Conservation (phyloP, 2,797 vertebrate genomes). For the Jordanella pulchra region DNA sequence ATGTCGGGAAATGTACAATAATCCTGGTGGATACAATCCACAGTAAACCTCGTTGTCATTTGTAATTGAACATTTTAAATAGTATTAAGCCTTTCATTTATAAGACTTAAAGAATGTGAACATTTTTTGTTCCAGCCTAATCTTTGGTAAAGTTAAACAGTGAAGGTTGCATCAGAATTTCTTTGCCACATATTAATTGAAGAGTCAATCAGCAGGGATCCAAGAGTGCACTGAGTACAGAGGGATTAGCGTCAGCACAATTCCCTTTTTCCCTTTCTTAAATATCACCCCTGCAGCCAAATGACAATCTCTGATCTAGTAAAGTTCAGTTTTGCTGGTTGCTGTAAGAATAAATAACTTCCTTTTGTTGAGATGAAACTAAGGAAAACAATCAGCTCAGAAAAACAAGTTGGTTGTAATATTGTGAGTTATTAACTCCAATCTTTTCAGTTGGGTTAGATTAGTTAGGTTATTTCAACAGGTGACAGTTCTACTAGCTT, state of each 20-base stretch:
- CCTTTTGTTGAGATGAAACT: background rate
- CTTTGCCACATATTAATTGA: slow-evolving; percentile 53
- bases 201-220: slow-evolving; percentile 28
- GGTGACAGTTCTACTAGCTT: no score
- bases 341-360: no score
- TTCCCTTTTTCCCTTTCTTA: slow-evolving; percentile 15
- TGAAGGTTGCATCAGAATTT: background rate
- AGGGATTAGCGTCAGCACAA: slow-evolving; percentile 56
- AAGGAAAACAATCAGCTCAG: no score
- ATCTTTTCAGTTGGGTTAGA: no score
- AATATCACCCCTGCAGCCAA: slow-evolving; percentile 8
- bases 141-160: background rate
- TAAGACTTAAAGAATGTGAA: background rate
- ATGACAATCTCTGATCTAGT: slow-evolving; percentile 15
- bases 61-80: background rate
- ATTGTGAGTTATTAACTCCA: no score
- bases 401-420: no score
- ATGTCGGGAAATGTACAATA: background rate
- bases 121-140: background rate
- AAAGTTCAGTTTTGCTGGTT: background rate
- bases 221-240: slow-evolving; percentile 10
- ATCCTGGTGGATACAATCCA: no score
- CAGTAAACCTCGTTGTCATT: background rate
- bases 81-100: background rate
- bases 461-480: no score